A percentile compares a stretch with the other conserved stretches of the same genome.
phyloP scores from a whole-genome alignment of 1,140 invertebrate genomes.

The Aplysia californica region DNA sequence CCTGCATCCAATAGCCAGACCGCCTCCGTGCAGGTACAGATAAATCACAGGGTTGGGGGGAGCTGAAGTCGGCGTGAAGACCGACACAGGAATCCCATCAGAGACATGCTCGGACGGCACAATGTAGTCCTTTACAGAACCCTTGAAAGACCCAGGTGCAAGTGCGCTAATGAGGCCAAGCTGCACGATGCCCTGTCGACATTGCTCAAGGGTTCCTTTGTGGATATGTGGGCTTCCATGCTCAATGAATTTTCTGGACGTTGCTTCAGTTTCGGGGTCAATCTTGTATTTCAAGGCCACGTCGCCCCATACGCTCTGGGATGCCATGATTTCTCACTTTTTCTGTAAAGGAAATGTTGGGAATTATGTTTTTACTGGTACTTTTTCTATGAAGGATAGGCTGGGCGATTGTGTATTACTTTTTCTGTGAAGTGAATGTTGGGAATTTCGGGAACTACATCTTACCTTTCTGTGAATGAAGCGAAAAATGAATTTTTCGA shows the following conservation, averaged over 20 bases:
- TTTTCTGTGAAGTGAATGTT: background rate
- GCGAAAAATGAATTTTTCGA: no score
- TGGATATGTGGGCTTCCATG: background rate
- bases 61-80: background rate
- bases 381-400: background rate
- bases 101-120: background rate
- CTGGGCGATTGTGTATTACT: background rate
- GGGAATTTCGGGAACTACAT: background rate
- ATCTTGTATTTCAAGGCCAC: background rate
- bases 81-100: background rate
- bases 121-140: background rate
- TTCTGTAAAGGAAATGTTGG: no score
- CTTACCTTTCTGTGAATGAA: no score
- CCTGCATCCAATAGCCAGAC: background rate
- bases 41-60: background rate
- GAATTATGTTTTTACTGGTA: background rate
- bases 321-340: background rate
- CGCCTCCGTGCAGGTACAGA: conserved; percentile 7
- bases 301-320: background rate
- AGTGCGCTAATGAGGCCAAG: background rate
- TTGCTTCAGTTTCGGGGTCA: background rate
- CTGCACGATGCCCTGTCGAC: background rate
- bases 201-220: background rate
- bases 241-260: background rate
- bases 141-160: background rate